phyloP scores from a whole-genome alignment of 2,113 vertebrate species.

The Columba livia region DNA sequence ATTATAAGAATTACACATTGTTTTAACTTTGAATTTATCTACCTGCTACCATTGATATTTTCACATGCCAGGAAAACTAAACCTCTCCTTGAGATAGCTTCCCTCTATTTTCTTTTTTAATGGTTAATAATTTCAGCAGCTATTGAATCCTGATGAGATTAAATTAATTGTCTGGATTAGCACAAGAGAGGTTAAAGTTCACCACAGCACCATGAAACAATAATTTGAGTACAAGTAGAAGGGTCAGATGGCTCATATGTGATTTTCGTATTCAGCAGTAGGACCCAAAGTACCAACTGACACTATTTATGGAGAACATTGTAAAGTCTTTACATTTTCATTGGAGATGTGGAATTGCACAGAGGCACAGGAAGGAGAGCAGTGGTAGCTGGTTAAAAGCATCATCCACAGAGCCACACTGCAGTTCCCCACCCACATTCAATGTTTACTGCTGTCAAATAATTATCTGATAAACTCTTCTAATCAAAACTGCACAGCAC shows the following conservation, averaged over 20 bases:
- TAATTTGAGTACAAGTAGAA: not conserved
- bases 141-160: not conserved
- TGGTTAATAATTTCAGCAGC: not conserved
- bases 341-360: not conserved
- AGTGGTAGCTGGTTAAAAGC: not conserved
- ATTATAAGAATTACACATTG: slow-evolving; percentile 4
- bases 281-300: not conserved
- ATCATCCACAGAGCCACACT: too few species aligned
- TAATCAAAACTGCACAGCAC: not conserved
- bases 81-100: not conserved
- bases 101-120: not conserved
- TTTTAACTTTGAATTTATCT: slow-evolving; percentile 17
- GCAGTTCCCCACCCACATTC: not conserved
- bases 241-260: not conserved
- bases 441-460: not conserved
- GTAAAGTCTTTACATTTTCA: not conserved
- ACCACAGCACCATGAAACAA: not conserved
- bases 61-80: not conserved
- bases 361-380: not conserved
- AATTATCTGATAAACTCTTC: not conserved
- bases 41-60: not conserved
- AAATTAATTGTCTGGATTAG: not conserved
- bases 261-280: not conserved
- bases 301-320: not conserved
- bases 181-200: not conserved